Conservation (phyloP, 2,888 invertebrate species). For the Falcaria lacertinaria region DNA sequence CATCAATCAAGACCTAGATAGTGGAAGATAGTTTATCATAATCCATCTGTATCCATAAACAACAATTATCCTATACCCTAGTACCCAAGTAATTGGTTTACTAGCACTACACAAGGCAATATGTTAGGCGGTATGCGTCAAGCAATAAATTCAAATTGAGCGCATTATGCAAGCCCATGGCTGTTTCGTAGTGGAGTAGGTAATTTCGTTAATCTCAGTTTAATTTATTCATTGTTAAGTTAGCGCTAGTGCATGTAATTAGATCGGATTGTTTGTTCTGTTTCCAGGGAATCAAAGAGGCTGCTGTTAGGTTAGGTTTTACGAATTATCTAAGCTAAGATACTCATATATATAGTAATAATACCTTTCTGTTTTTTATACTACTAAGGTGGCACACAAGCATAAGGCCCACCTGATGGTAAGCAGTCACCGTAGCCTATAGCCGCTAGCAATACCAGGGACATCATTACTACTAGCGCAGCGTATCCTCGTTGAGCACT, state of each 20-base stretch:
- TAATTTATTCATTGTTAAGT: slow-evolving; percentile 37
- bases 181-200: slow-evolving; percentile 27
- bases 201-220: slow-evolving; percentile 42
- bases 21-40: background rate
- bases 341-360: too few species aligned
- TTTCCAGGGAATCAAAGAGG: background rate
- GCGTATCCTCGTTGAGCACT: too few species aligned
- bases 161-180: slow-evolving; percentile 40
- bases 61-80: background rate
- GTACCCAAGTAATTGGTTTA: background rate
- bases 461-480: too few species aligned
- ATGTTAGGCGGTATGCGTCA: slow-evolving; percentile 3
- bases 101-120: slow-evolving; percentile 9
- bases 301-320: too few species aligned
- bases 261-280: slow-evolving; percentile 1
- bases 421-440: too few species aligned
- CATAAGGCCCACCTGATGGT: too few species aligned
- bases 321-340: too few species aligned
- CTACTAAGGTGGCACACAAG: too few species aligned
- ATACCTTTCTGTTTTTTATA: too few species aligned
- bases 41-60: background rate
- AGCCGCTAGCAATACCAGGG: too few species aligned
- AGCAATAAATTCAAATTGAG: slow-evolving; percentile 39
- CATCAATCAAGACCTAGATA: background rate
- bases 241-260: slow-evolving; percentile 2